A percentile compares a stretch with the other conserved stretches of the same genome.
phyloP scores from a whole-genome alignment of 2,113 vertebrate genomes.

The Plecotus auritus region DNA sequence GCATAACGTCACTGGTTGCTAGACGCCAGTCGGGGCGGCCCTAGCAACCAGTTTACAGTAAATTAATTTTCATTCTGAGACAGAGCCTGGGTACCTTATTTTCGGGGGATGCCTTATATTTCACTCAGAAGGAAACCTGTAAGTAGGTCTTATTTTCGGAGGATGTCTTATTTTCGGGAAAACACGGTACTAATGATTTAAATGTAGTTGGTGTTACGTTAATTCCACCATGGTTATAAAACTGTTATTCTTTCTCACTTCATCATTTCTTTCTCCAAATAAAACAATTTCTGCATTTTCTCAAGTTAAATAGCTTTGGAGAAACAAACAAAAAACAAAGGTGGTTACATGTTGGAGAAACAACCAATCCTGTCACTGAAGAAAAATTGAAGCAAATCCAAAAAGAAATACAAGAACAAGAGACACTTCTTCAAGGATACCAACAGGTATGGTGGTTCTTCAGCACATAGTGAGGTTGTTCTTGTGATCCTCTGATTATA shows the following conservation, averaged over 20 bases:
- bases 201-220: neutral
- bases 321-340: constrained; percentile 81
- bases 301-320: constrained; percentile 86
- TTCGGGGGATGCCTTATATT: too few relatives aligned
- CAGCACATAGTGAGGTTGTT: neutral
- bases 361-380: constrained; percentile 76
- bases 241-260: neutral
- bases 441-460: constrained; percentile 84
- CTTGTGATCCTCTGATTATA: constrained; percentile 11
- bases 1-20: too few relatives aligned
- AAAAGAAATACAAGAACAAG: constrained; percentile 92
- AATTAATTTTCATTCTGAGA: too few relatives aligned
- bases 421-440: constrained; percentile 93
- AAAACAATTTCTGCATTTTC: constrained; percentile 32
- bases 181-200: neutral
- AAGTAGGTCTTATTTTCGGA: too few relatives aligned
- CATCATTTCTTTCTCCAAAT: neutral
- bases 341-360: constrained; percentile 68
- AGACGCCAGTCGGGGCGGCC: too few relatives aligned
- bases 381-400: constrained; percentile 86
- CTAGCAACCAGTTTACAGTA: too few relatives aligned
- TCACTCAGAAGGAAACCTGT: too few relatives aligned
- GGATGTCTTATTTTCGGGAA: too few relatives aligned
- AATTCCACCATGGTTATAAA: neutral
- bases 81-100: too few relatives aligned